Base-by-base conservation (phyloP, 1,140 invertebrate genomes). In the Drosophila obscura region DNA sequence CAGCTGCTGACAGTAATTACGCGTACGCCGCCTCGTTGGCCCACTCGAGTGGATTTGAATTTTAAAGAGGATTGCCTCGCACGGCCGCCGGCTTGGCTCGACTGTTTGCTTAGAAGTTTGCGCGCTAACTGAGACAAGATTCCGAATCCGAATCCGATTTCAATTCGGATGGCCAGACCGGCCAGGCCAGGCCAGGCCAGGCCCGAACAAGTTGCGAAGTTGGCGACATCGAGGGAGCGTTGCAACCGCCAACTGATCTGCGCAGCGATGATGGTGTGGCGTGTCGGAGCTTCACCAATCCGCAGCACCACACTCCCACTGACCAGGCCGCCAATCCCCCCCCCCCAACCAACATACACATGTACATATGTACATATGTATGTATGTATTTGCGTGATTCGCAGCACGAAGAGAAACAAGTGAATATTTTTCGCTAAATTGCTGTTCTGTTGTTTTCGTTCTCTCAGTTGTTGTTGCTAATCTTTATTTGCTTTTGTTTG, bases 101-200 rank as follows among this genome's bases (percentile, higher is more conserved):
- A 85, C 82, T 85, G 82, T 87, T 82, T 87, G 66, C 82, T 82
- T 74, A 82, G 82, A 87, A 85, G 82, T 78, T 81, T 85, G 83
- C 59, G 56, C 69, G 63, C 65, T 77, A 63, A 85, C 82, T 85
- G 82, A 85, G 82, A 79, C 78, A 82, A 87, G 82, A 78, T 88
- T 85, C 73, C 59, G 58, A 46, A 39, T 48, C 24, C 57, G 57
- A 65, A 22, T 65, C 45, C 53, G 53, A 64, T 48, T 39, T 50
- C 60, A 31, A 65, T 41, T 65, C 59, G 31, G 77, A 52, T 19
- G 35, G 62, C 65, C 75, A 49, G 64, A 56, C 55, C n/a, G 35
- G 62, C 65, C 26, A 69, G 43, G 43, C 44, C 61, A 58, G 15
- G 62, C 52, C 58, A 77, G 72, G 22, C 68, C 45, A 51, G 45